These are phyloP conservation scores for Pterostichus niger DNA, from an alignment of 2,888 invertebrate genomes.

Conservation along the genomic window DNA sequence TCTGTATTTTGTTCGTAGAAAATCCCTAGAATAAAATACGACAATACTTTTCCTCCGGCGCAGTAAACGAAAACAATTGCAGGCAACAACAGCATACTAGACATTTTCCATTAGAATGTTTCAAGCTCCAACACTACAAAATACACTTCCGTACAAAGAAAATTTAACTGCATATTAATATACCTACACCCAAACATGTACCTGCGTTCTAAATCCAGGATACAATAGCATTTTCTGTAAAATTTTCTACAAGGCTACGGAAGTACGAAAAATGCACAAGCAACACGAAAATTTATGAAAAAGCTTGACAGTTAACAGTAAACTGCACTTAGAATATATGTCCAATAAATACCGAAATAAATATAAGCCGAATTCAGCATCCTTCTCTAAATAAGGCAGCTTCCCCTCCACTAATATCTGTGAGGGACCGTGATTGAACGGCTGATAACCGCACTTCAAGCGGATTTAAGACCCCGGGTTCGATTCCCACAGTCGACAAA, in stretches of 20 bases:
- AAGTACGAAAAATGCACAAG: constrained; percentile 31
- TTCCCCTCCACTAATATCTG: no score
- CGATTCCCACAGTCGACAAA: no score
- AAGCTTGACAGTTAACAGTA: no score
- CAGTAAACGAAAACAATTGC: constrained; percentile 20
- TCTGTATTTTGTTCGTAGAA: background rate
- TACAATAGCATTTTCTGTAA: constrained; percentile 15
- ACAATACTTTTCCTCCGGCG: background rate
- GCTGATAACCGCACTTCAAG: no score
- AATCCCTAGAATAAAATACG: background rate
- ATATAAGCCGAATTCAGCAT: no score
- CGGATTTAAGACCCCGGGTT: no score
- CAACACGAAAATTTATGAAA: background rate
- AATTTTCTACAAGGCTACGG: background rate
- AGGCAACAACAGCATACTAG: background rate
- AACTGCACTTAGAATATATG: no score
- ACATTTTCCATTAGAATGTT: constrained; percentile 3
- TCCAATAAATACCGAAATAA: no score
- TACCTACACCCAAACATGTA: background rate
- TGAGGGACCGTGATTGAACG: no score
- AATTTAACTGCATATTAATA: constrained; percentile 28
- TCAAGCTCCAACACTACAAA: constrained; percentile 16
- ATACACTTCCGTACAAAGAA: constrained; percentile 7
- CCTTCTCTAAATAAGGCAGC: no score
- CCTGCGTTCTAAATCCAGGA: background rate